These are phyloP conservation scores for Triplophysa siluroides DNA, from an alignment of 2,113 vertebrate genomes.

Conservation along the genomic window DNA sequence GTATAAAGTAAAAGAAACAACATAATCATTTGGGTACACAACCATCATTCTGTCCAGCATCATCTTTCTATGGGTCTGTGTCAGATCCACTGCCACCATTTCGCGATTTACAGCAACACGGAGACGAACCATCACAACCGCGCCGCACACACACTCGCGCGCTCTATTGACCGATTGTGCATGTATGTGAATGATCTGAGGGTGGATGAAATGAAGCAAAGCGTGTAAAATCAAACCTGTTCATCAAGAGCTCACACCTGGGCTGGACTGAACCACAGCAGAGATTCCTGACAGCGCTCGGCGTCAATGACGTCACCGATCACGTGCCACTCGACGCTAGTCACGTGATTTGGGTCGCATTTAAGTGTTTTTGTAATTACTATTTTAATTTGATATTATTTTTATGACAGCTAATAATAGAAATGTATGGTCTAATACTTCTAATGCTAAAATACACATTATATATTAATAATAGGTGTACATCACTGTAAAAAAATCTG, in stretches of 20 bases:
- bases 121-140: neutral
- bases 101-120: conserved; percentile 1
- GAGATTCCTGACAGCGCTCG: conserved; percentile 4
- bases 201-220: conserved; percentile 14
- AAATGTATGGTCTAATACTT: no score
- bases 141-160: neutral
- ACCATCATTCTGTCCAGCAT: neutral
- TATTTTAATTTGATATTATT: no score
- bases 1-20: no score
- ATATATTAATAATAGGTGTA: no score
- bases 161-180: neutral
- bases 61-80: conserved; percentile 9
- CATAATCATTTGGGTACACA: neutral
- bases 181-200: neutral
- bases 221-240: conserved; percentile 51
- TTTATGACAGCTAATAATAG: no score
- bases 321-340: conserved; percentile 51
- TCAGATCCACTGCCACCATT: conserved; percentile 18
- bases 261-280: conserved; percentile 36
- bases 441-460: no score
- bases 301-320: conserved; percentile 42
- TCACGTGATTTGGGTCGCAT: neutral
- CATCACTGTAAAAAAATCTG: no score
- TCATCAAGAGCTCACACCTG: conserved; percentile 53
- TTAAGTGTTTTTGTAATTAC: no score